Evolutionary conservation across 2,888 invertebrate genomes (phyloP).

Genomic region (Drosophila flavopinicola): DNA sequence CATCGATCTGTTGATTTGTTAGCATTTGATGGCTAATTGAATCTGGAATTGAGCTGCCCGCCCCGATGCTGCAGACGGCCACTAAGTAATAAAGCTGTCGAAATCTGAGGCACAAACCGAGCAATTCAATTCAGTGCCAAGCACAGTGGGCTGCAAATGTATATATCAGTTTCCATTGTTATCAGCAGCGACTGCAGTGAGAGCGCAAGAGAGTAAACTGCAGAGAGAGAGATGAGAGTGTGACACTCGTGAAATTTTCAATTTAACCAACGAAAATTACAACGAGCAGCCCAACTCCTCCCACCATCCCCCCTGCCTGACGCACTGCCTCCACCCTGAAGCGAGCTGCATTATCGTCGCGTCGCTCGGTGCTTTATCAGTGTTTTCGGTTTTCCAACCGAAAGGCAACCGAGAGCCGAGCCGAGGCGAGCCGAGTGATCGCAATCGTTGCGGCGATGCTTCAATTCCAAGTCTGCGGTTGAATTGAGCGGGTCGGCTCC

Average conservation of each 20-base stretch:
- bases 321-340: not conserved
- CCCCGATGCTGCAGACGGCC: not conserved
- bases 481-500: conserved; percentile 66
- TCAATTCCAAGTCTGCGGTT: conserved; percentile 70
- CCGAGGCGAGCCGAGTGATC: conserved; percentile 39
- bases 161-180: conserved; percentile 54
- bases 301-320: not conserved
- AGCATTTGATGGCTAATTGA: conserved; percentile 66
- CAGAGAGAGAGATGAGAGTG: not conserved
- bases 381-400: conserved; percentile 45
- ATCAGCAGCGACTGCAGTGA: conserved; percentile 35
- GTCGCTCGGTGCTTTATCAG: conserved; percentile 49
- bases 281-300: not conserved
- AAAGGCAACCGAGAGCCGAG: conserved; percentile 38
- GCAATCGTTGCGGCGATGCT: conserved; percentile 29
- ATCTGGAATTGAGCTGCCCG: conserved; percentile 45
- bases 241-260: conserved; percentile 28
- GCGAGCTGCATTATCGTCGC: conserved; percentile 43
- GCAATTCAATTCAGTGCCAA: conserved; percentile 17
- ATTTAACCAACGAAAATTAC: conserved; percentile 32
- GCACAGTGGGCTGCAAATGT: conserved; percentile 21
- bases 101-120: conserved; percentile 27
- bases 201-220: not conserved
- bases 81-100: conserved; percentile 23
- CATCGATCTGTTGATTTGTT: conserved; percentile 36